These are phyloP conservation scores for Dynastes tityus DNA, from an alignment of 2,888 invertebrate genomes.

Conservation along the genomic window DNA sequence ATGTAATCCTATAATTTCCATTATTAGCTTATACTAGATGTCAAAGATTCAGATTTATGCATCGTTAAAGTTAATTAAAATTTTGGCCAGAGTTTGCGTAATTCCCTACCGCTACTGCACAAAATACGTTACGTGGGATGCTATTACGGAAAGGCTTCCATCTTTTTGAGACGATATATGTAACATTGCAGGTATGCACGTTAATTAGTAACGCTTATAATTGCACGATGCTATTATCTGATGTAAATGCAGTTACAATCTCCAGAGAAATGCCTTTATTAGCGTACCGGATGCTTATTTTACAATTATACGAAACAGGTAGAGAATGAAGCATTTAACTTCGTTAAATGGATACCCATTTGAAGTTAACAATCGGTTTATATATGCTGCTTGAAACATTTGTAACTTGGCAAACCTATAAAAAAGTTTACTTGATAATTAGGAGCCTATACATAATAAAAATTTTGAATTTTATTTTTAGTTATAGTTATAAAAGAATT, in stretches of 20 bases:
- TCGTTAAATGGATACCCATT: not conserved
- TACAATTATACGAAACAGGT: not conserved
- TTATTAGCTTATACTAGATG: too few species aligned
- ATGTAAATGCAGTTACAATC: conserved; percentile 51
- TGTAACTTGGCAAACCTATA: not conserved
- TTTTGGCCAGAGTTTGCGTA: too few species aligned
- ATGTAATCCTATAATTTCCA: too few species aligned
- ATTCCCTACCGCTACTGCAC: not conserved
- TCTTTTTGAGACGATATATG: conserved; percentile 28
- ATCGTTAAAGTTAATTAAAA: too few species aligned
- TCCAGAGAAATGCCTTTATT: conserved; percentile 26
- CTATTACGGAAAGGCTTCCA: conserved; percentile 20
- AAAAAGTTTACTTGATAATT: too few species aligned
- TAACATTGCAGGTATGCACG: conserved; percentile 4
- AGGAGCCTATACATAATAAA: too few species aligned
- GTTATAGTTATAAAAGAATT: not conserved
- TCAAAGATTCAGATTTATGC: too few species aligned
- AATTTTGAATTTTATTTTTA: not conserved
- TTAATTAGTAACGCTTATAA: conserved; percentile 54
- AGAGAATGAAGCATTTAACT: conserved; percentile 5
- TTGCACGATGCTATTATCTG: conserved; percentile 54
- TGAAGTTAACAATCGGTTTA: too few species aligned
- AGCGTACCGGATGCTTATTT: not conserved
- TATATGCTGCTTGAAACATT: not conserved
- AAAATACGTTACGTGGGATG: not conserved